Evolutionary conservation across 2,797 vertebrate genomes (phyloP), one percentile per base, ranked within the genome.

Genomic region (Enteromius afrohamiltoni): DNA sequence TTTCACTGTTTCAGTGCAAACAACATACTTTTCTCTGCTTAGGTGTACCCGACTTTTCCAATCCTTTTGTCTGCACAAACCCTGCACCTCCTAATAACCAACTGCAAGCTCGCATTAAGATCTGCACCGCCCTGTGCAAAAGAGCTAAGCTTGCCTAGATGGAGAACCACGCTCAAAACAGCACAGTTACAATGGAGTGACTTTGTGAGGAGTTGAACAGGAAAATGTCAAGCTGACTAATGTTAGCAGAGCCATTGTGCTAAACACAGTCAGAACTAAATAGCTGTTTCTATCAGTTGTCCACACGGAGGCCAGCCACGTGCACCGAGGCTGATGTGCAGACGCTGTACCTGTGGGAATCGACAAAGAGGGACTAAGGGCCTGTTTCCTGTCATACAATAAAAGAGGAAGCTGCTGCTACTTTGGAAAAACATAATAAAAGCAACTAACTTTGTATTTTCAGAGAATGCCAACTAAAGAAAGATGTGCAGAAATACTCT

Each of bases 351-450:
- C 55, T 77, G 68, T 75, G 34, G 65, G 82, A 77, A 88, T 80
- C 26, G 83, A 86, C 77, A 83, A 82, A 82, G 74, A 87, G 34
- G 47, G 83, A 89, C 73, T 21, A 60, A 79, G 88, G 85, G 88
- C 80, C 87, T 79, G 85, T 88, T 91, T 92, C 89, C 91, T 90
- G 80, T 83, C 83, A 86, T 68, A 87, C 83, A 85, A 85, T 89
- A 68, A 88, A 85, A 85, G 79, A 86, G 89, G 88, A 88, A 88
- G 77, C 79, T 70, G 47, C 69, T 81, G 53, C 58, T 79, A 65
- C 68, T 80, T 55, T 80, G 85, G 60, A 79, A 67, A 80, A 83
- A 87, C 62, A 78, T 3, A 79, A 88, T 85, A 84, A 85, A 80
- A 53, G 69, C 45, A 74, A 69, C 79, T 71, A 65, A 51, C 51